Evolutionary conservation across 2,797 vertebrate genomes (phyloP), one percentile per base, ranked within the genome.

Genomic region (Enteromius treurensis): DNA sequence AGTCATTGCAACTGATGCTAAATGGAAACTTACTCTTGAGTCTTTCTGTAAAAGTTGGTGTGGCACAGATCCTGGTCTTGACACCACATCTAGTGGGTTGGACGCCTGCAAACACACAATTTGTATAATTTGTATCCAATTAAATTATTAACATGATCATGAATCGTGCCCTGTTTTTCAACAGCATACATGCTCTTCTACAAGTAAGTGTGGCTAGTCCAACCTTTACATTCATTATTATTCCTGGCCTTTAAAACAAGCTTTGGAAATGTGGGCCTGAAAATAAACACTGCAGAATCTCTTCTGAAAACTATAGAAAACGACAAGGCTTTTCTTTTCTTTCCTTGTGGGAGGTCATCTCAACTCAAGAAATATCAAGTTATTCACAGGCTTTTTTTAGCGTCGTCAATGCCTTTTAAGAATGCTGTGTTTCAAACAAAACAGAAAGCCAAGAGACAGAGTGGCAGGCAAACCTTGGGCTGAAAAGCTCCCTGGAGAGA

Each of bases 401-500:
- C 3, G 14, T 13, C 14, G 29, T 40, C 45, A 32, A 51, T 17
- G 60, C 32, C 73, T 67, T 82, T 76, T 68, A 29, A 40, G 10
- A 75, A 51, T 49, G 29, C 14, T 23, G 42, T 14, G 32, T 65
- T 67, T 82, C 34, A 40, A 68, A 76, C 47, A 67, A 65, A 76
- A 83, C 51, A 64, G 32, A 79, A 58, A 69, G 47, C 71, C 78
- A 32, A 73, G 71, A 77, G 68, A 51, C 15, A 29, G 62, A 82
- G 73, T 53, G 73, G 76, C 67, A 71, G 67, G 37, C 75, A 74
- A 80, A 99, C 98, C 96, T 99, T 99, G 89, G 98, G 98, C 79
- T 99, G 98, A 91, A 99, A 99, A 45, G 98, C 98, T 88, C 98
- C 98, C 94, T 99, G 98, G 55, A 99, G 95, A 0, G 98, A 99